A percentile compares a stretch with the other conserved stretches of the same genome.
Evolutionary conservation across 2,888 invertebrate genomes (phyloP).

Genomic region (Drosophila siamana): DNA sequence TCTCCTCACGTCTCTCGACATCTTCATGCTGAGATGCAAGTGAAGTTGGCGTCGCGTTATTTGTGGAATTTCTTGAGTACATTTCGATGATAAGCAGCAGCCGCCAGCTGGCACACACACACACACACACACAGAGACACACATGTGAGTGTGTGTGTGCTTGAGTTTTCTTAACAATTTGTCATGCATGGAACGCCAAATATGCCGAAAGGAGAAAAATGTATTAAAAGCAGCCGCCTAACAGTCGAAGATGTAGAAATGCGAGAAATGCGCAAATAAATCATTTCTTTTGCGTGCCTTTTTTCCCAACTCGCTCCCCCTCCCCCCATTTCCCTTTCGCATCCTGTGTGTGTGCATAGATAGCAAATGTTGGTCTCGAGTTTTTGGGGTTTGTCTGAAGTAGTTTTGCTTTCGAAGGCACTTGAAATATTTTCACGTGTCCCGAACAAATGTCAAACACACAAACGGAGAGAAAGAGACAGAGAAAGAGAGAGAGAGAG

Average conservation of each 20-base stretch:
- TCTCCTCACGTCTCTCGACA: too few relatives aligned
- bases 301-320: slow-evolving; percentile 33
- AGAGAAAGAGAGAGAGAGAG: slow-evolving; percentile 7
- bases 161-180: slow-evolving; percentile 78
- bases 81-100: slow-evolving; percentile 77
- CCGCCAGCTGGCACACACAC: slow-evolving; percentile 23
- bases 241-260: slow-evolving; percentile 65
- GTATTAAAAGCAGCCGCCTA: slow-evolving; percentile 76
- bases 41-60: slow-evolving; percentile 72
- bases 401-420: slow-evolving; percentile 66
- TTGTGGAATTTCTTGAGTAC: slow-evolving; percentile 78
- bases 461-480: slow-evolving; percentile 39
- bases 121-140: slow-evolving; percentile 6
- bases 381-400: slow-evolving; percentile 57
- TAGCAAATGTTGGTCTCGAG: slow-evolving; percentile 31
- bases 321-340: background rate
- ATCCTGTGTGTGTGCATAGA: slow-evolving; percentile 39
- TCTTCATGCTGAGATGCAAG: slow-evolving; percentile 49
- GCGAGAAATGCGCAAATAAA: slow-evolving; percentile 83
- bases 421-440: slow-evolving; percentile 84
- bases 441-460: slow-evolving; percentile 82
- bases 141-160: slow-evolving; percentile 24
- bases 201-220: slow-evolving; percentile 80
- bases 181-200: slow-evolving; percentile 81
- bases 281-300: slow-evolving; percentile 81